Evolutionary conservation across 2,888 invertebrate genomes (phyloP), one percentile per base, ranked within the genome.

Genomic region (Diabrotica balteata): DNA sequence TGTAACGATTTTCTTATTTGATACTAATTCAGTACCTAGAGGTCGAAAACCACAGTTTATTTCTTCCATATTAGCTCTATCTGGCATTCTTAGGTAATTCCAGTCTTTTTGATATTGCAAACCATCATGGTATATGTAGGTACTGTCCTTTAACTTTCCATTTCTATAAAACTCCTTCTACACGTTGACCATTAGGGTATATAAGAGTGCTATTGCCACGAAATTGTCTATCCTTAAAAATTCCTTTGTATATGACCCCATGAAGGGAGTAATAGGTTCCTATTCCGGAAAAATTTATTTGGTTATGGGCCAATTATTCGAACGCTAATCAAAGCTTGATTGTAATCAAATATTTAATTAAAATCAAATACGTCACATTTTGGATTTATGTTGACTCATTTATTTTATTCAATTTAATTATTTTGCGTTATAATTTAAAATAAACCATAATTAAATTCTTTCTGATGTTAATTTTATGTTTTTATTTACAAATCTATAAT

Each of bases 151-250:
- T 4, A 63, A 10, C 43, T 67, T 73, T 59, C 72, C 73, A 22
- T 71, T 59, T 17, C 65, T 46, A 67, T 68, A 71, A 7, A 49
- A n/a, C 5, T 1, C 71, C 71, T n/a, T 63, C 66, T 7, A 73
- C 4, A 44, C 63, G 46, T 11, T 72, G 70, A 8, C 70, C 71
- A 9, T 53, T 53, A 4, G 72, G 73, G 50, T 73, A 73, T 3
- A 63, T 66, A 8, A 72, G 64, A 17, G 52, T 55, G n/a, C 73
- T 72, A 7, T 54, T 50, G 4, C 72, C 73, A 22, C 72, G 73
- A 58, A 73, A 72, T 32, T 70, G 59, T 8, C 73, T 71, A 58
- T 73, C 60, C 49, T 59, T 63, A 51, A 73, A 73, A 32, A 68
- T 9, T 3, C 72, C 72, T 45, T 67, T 61, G 59, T 72, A 73